Evolutionary conservation across 2,113 vertebrate genomes (phyloP).

Genomic region (Xiphophorus couchianus): DNA sequence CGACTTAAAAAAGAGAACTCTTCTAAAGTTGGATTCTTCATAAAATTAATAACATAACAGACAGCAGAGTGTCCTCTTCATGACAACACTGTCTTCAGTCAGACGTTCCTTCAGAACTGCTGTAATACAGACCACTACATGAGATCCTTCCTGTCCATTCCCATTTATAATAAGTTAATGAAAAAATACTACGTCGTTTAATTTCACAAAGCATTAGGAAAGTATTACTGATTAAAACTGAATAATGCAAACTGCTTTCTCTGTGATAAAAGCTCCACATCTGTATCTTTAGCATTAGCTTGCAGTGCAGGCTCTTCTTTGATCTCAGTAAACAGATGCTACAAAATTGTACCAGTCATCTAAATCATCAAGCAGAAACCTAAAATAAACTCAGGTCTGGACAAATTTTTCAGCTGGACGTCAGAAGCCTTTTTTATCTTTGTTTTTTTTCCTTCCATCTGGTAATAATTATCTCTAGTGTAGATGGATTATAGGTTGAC

Average conservation of each 20-base stretch:
- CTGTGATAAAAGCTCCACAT: background rate
- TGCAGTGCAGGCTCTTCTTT: background rate
- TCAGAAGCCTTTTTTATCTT: background rate
- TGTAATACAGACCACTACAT: background rate
- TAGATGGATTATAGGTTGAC: background rate
- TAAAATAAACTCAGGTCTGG: background rate
- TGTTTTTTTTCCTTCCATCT: constrained; percentile 31
- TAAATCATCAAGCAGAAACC: background rate
- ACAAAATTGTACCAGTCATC: background rate
- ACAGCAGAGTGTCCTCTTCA: too few species aligned
- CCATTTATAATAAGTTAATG: too few species aligned
- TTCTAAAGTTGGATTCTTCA: too few species aligned
- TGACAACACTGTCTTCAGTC: too few species aligned
- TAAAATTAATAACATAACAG: too few species aligned
- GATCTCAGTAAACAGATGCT: background rate
- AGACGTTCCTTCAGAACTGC: background rate
- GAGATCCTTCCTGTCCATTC: too few species aligned
- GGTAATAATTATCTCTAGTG: constrained; percentile 25
- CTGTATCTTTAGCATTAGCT: too few species aligned
- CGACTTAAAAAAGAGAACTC: too few species aligned
- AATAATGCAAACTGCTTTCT: background rate
- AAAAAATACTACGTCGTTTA: background rate
- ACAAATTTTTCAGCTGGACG: constrained; percentile 9
- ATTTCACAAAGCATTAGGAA: background rate
- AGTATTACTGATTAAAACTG: background rate